These are phyloP conservation scores for Leucania comma DNA, from an alignment of 2,888 invertebrate species.

Conservation along the genomic window DNA sequence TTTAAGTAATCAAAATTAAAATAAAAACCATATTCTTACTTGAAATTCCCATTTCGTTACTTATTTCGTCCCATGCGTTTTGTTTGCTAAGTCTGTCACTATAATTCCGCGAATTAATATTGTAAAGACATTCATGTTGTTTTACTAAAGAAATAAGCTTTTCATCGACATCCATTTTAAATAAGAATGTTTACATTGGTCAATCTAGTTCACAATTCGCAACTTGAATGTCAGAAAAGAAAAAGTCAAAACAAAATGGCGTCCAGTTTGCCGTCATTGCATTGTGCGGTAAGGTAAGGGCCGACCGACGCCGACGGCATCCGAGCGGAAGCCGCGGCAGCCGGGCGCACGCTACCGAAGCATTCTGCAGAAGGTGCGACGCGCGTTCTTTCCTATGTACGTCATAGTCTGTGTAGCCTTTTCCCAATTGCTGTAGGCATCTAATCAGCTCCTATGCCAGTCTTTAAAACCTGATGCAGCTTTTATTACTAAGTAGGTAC, in stretches of 20 bases:
- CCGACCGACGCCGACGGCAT: slow-evolving; percentile 37
- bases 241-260: slow-evolving; percentile 34
- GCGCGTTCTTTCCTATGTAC: background rate
- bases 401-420: background rate
- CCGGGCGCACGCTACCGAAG: slow-evolving; percentile 11
- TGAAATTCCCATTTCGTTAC: slow-evolving; percentile 38
- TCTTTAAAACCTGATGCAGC: background rate
- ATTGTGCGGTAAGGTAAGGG: background rate
- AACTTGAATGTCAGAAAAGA: slow-evolving; percentile 7
- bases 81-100: slow-evolving; percentile 32
- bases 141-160: slow-evolving; percentile 40
- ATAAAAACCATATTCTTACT: slow-evolving; percentile 14
- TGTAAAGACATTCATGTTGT: slow-evolving; percentile 34
- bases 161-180: slow-evolving; percentile 36
- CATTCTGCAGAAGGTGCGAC: slow-evolving; percentile 1
- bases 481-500: no score
- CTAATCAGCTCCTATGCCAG: background rate
- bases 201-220: background rate
- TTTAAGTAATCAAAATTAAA: background rate
- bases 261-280: background rate
- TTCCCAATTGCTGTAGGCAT: background rate
- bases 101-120: slow-evolving; percentile 37
- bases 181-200: background rate
- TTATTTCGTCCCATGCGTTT: slow-evolving; percentile 32
- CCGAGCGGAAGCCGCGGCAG: slow-evolving; percentile 19